phyloP scores from a whole-genome alignment of 2,888 invertebrate species.

The Dicycla oo region DNA sequence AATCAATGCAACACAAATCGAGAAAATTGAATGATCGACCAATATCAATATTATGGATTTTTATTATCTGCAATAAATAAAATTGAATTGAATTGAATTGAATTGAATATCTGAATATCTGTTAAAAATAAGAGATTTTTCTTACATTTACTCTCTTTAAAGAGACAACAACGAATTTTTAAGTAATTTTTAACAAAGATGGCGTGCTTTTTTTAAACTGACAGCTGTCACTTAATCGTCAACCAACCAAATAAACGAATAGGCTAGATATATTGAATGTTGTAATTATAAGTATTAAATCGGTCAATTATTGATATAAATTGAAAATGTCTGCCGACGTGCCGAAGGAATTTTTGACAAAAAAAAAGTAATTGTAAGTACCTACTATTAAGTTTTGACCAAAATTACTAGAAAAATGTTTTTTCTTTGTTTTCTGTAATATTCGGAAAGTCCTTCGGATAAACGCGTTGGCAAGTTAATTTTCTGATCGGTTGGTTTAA shows the following conservation, averaged over 20 bases:
- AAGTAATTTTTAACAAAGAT: neutral
- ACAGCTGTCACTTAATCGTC: slow-evolving; percentile 38
- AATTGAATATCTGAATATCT: neutral
- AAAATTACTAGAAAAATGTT: slow-evolving; percentile 10
- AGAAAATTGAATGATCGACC: neutral
- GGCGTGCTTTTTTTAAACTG: slow-evolving; percentile 19
- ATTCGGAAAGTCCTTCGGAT: slow-evolving; percentile 30
- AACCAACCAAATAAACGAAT: slow-evolving; percentile 52
- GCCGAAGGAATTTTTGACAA: slow-evolving; percentile 39
- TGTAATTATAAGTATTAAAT: slow-evolving; percentile 61
- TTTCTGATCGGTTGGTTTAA: slow-evolving; percentile 50
- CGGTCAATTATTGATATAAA: slow-evolving; percentile 58
- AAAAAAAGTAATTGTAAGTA: neutral
- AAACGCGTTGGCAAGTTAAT: slow-evolving; percentile 32
- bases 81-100: too few relatives aligned
- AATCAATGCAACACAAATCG: neutral
- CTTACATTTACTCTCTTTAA: neutral
- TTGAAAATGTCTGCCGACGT: slow-evolving; percentile 17
- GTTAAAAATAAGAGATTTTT: neutral
- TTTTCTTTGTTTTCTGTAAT: neutral
- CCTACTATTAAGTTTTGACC: slow-evolving; percentile 8
- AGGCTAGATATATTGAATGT: slow-evolving; percentile 62
- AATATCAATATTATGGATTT: too few relatives aligned
- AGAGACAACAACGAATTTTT: neutral
- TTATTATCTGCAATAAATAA: too few relatives aligned